phyloP scores from a whole-genome alignment of 2,888 invertebrate species.

The Chrysolina haemoptera region DNA sequence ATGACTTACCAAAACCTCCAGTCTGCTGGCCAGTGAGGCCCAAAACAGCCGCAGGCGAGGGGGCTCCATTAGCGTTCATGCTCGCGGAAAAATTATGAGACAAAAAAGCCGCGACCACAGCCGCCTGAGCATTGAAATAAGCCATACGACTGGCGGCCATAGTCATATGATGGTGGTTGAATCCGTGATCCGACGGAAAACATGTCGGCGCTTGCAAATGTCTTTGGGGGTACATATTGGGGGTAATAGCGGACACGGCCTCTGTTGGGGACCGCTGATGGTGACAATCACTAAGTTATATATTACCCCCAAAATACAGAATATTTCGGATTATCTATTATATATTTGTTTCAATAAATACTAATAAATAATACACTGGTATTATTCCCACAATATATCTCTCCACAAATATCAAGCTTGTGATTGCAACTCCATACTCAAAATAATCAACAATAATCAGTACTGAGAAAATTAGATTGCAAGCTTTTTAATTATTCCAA shows the following conservation, averaged over 20 bases:
- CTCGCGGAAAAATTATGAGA: constrained; percentile 76
- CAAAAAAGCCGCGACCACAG: constrained; percentile 90
- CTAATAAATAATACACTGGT: no score
- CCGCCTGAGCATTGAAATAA: constrained; percentile 92
- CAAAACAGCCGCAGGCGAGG: constrained; percentile 67
- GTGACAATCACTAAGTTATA: constrained; percentile 76
- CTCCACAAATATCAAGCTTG: no score
- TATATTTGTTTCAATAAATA: no score
- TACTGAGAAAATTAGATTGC: no score
- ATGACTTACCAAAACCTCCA: constrained; percentile 66
- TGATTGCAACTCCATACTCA: no score
- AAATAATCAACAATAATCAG: no score
- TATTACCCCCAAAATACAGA: no score
- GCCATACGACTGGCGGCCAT: constrained; percentile 87
- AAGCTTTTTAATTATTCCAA: no score
- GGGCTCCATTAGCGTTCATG: constrained; percentile 65
- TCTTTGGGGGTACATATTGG: constrained; percentile 71
- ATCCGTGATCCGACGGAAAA: constrained; percentile 70
- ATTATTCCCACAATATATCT: no score
- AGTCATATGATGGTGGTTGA: constrained; percentile 77
- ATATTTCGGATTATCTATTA: no score
- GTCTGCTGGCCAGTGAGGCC: constrained; percentile 67
- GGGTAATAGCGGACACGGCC: constrained; percentile 70
- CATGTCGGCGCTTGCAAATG: constrained; percentile 66
- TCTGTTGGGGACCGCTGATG: constrained; percentile 69